Conservation (phyloP, 2,888 invertebrate genomes). For the Carcina quercana region DNA sequence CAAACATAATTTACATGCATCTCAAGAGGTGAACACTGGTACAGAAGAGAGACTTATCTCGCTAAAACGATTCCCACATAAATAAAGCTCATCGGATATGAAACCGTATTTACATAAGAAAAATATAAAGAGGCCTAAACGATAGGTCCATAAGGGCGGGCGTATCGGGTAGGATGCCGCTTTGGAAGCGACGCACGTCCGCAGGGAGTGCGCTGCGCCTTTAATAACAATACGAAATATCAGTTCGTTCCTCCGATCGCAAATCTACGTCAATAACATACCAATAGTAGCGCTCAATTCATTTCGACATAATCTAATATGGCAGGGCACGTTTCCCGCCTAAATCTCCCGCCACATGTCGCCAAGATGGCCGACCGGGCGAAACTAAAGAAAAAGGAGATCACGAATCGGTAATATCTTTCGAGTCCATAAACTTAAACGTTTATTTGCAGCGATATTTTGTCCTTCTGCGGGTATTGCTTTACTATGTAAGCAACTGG, state of each 20-base stretch:
- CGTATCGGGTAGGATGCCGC: constrained; percentile 28
- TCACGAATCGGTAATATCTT: constrained; percentile 75
- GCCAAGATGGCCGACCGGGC: constrained; percentile 71
- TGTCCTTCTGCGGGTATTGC: constrained; percentile 71
- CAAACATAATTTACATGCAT: constrained; percentile 57
- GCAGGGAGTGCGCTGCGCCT: constrained; percentile 50
- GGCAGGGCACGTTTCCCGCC: constrained; percentile 71
- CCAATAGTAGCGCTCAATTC: constrained; percentile 73
- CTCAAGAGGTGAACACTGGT: constrained; percentile 58
- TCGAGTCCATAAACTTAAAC: constrained; percentile 74
- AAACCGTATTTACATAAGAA: constrained; percentile 73
- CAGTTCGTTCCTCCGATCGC: constrained; percentile 74
- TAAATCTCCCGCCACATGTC: constrained; percentile 74
- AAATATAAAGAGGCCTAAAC: constrained; percentile 74
- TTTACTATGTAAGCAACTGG: constrained; percentile 56
- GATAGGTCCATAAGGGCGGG: constrained; percentile 64
- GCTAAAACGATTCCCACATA: constrained; percentile 74
- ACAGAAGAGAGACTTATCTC: constrained; percentile 65
- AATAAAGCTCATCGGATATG: constrained; percentile 75
- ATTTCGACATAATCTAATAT: constrained; percentile 74
- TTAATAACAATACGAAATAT: constrained; percentile 75
- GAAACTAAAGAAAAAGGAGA: constrained; percentile 71
- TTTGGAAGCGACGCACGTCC: constrained; percentile 60
- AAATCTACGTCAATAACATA: constrained; percentile 75
- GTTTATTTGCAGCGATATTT: constrained; percentile 74